Evolutionary conservation across 2,888 invertebrate genomes (phyloP), one percentile per base, ranked within the genome.

Genomic region (Zele albiditarsus): DNA sequence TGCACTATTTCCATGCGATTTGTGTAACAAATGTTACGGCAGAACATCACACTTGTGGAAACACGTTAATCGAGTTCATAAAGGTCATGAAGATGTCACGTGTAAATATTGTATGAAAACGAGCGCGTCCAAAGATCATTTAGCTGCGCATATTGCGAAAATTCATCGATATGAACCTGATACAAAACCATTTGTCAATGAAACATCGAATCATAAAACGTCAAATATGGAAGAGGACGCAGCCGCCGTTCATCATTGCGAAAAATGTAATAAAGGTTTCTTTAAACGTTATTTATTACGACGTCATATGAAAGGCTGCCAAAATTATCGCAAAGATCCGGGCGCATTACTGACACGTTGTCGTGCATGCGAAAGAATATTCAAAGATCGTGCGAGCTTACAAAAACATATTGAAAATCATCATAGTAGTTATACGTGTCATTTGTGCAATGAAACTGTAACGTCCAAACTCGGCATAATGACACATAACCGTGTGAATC

Each of bases 21-120:
- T 92, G 8, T 92, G 92, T 81, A 91, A 91, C 79, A 92, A 92
- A 81, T 92, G 91, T 79, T 92, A 92, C 80, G 92, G 92, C 0
- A 86, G 92, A 14, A 92, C 92, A 28, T 92, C 92, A 12, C 92
- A 92, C 80, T 82, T 92, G 14, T 92, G 92, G 92, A 92, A 92
- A 81, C 92, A 92, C 81, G 92, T 92, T 1, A 92, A 92, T 80
- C 88, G 92, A 58, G 89, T 92, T 14, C 92, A 92, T 82, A 90
- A 90, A 82, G 91, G 91, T 16, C 92, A 92, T 82, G 91, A 91
- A n/a, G 91, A 91, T 75, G 90, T 92, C 6, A 92, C 92, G 0
- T 92, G 92, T 80, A 90, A 91, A 57, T 87, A 91, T 60, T 92
- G 92, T 80, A 87, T 90, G 77, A 92, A 92, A 81, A 92, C 92